Evolutionary conservation across 2,113 vertebrate genomes (phyloP).

Genomic region (Phrynosoma blainvillii): DNA sequence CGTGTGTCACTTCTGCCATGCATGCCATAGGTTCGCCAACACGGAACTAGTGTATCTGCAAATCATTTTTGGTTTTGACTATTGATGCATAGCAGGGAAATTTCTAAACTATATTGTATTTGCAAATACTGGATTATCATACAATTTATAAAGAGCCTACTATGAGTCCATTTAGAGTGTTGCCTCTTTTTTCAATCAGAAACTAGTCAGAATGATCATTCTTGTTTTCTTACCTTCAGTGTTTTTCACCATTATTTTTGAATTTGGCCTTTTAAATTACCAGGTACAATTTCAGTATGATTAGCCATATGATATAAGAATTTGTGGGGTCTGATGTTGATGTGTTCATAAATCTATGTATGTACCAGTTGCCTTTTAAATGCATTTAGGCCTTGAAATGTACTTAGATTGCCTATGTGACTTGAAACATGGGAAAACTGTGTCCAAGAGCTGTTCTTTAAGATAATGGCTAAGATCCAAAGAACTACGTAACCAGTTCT

Average conservation of each 20-base stretch:
- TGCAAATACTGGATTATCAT: not conserved
- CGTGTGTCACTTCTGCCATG: too few relatives aligned
- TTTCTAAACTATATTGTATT: constrained; percentile 14
- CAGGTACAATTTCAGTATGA: not conserved
- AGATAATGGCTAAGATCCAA: not conserved
- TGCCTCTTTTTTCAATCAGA: not conserved
- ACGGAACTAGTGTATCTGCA: not conserved
- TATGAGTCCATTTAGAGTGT: not conserved
- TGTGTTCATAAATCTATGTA: not conserved
- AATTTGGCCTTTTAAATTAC: not conserved
- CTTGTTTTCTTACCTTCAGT: not conserved
- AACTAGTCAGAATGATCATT: too few relatives aligned
- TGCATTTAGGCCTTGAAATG: not conserved
- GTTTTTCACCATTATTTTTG: not conserved
- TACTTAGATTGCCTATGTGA: not conserved
- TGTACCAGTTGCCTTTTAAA: not conserved
- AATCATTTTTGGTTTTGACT: not conserved
- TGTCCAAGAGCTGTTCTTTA: not conserved
- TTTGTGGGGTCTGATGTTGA: not conserved
- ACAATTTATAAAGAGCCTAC: not conserved
- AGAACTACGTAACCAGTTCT: not conserved
- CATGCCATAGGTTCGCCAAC: too few relatives aligned
- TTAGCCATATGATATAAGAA: not conserved
- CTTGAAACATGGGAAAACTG: not conserved
- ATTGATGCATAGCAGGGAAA: not conserved